Evolutionary conservation across 1,140 invertebrate species (phyloP), one percentile per base, ranked within the genome.

Genomic region (Nylanderia fulva): DNA sequence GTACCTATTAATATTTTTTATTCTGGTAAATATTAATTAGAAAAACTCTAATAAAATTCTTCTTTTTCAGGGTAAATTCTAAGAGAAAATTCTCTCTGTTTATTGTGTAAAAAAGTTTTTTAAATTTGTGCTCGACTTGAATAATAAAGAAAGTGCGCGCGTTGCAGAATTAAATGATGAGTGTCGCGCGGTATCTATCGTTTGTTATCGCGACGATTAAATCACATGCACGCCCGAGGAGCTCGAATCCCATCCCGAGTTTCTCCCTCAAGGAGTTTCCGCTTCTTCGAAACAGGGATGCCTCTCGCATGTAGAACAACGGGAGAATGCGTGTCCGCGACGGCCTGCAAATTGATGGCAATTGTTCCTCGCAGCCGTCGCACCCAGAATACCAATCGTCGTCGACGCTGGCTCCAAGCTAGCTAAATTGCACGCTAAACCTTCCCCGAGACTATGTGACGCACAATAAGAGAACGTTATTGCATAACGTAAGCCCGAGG

Each of bases 281-380:
- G 42, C 18, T n/a, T 61, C 24, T 56, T 29, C 36, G 15, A 82
- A 13, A 33, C 27, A 18, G 45, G 7, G 5, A 24, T 56, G 76
- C 48, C 29, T 54, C 48, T 39, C 77, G 64, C 52, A 29, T 80
- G 64, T 80, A 63, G 45, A 68, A 69, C 52, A 66, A 82, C 36
- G 36, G n/a, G 27, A n/a, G 52, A 82, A 71, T 71, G 77, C 66
- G n/a, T 60, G 77, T 71, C 66, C 66, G 54, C 66, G 77, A 82
- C 77, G 66, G 77, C n/a, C 66, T 72, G 77, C 66, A 82, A 82
- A 82, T 82, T 82, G 66, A 82, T 82, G 36, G 77, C 77, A 72
- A 71, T 71, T 72, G 77, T 72, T 72, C 52, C 66, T 36, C 77
- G 77, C 77, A 33, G 29, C 33, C 45, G 24, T 39, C 66, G 66